phyloP scores from a whole-genome alignment of 2,888 invertebrate genomes.

The Ligdia adustata region DNA sequence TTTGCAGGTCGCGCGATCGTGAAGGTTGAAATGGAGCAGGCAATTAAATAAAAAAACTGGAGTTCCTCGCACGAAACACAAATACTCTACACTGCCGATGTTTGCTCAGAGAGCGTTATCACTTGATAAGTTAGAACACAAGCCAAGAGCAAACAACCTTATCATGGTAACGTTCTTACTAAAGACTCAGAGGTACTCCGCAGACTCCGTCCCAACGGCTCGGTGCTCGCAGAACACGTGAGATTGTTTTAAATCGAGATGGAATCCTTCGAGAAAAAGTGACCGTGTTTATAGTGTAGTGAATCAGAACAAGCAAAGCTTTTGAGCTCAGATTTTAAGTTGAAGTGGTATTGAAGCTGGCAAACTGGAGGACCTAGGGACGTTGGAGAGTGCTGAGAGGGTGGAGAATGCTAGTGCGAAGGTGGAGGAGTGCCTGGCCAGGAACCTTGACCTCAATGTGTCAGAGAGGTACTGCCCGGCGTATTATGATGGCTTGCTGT shows the following conservation, averaged over 20 bases:
- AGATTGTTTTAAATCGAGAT: slow-evolving; percentile 42
- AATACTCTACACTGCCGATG: slow-evolving; percentile 77
- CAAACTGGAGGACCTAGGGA: slow-evolving; percentile 81
- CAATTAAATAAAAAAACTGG: slow-evolving; percentile 65
- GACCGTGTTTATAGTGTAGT: slow-evolving; percentile 46
- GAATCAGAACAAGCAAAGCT: slow-evolving; percentile 53
- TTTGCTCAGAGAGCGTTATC: slow-evolving; percentile 77
- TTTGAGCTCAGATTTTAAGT: slow-evolving; percentile 50
- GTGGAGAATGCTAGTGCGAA: slow-evolving; percentile 67
- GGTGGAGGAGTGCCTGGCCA: slow-evolving; percentile 63
- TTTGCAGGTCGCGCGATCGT: slow-evolving; percentile 67
- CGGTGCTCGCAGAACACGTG: slow-evolving; percentile 58
- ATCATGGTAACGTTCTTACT: slow-evolving; percentile 77
- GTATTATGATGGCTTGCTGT: slow-evolving; percentile 90
- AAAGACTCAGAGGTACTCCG: slow-evolving; percentile 60
- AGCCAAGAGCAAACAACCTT: slow-evolving; percentile 77
- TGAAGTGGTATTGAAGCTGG: slow-evolving; percentile 42
- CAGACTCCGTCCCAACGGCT: slow-evolving; percentile 61
- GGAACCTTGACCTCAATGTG: slow-evolving; percentile 55
- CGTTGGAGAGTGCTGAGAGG: slow-evolving; percentile 64
- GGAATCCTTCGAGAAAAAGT: slow-evolving; percentile 49
- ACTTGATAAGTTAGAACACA: slow-evolving; percentile 82
- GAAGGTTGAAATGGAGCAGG: slow-evolving; percentile 53
- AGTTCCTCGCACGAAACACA: slow-evolving; percentile 75
- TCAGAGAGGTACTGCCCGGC: slow-evolving; percentile 83